phyloP scores from a whole-genome alignment of 2,797 vertebrate species.

The Neomorphus geoffroyi region DNA sequence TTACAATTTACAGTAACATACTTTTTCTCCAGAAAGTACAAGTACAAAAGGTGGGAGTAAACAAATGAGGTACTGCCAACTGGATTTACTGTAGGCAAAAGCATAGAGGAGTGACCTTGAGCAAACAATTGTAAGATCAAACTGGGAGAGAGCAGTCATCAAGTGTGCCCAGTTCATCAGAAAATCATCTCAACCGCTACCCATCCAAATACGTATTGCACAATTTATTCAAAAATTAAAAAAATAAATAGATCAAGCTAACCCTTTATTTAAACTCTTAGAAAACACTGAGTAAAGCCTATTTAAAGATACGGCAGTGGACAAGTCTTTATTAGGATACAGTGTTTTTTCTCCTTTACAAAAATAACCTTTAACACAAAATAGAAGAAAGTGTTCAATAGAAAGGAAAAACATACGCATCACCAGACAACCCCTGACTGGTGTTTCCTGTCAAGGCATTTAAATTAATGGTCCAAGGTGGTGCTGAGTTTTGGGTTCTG shows the following conservation, averaged over 20 bases:
- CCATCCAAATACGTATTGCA: slow-evolving; percentile 89
- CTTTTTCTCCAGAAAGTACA: slow-evolving; percentile 85
- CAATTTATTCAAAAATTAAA: slow-evolving; percentile 78
- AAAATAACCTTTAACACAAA: slow-evolving; percentile 68
- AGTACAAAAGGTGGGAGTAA: slow-evolving; percentile 88
- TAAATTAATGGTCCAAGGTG: slow-evolving; percentile 46
- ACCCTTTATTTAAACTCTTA: slow-evolving; percentile 64
- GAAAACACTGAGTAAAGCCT: slow-evolving; percentile 54
- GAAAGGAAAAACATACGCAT: slow-evolving; percentile 14
- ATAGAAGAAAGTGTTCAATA: slow-evolving; percentile 53
- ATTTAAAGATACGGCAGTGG: slow-evolving; percentile 30
- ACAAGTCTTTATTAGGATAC: slow-evolving; percentile 36
- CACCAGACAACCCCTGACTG: slow-evolving; percentile 53
- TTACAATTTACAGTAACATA: slow-evolving; percentile 92
- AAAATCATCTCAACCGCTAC: slow-evolving; percentile 72
- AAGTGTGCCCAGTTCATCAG: slow-evolving; percentile 74
- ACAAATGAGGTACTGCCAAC: slow-evolving; percentile 83
- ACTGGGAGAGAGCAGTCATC: slow-evolving; percentile 65
- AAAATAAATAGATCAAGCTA: slow-evolving; percentile 78
- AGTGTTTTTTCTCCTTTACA: slow-evolving; percentile 48
- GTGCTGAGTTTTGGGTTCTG: slow-evolving; percentile 30
- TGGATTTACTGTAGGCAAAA: slow-evolving; percentile 76
- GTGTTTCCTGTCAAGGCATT: slow-evolving; percentile 53
- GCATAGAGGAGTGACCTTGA: slow-evolving; percentile 76
- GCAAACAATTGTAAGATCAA: slow-evolving; percentile 76